Evolutionary conservation across 1,140 invertebrate species (phyloP).

Genomic region (Augochlora pura): DNA sequence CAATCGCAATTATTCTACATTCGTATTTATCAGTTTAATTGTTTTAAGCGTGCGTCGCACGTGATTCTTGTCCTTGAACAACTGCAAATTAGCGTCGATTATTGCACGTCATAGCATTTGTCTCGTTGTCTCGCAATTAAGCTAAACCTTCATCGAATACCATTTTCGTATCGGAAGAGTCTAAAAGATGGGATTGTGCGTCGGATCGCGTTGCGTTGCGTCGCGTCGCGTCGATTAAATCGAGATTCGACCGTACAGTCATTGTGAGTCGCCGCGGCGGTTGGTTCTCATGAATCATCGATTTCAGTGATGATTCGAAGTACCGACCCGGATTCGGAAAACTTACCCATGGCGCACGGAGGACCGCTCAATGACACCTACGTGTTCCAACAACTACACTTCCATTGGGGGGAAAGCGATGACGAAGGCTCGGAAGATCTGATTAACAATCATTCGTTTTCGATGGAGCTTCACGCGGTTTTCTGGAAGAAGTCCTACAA

Average conservation of each 20-base stretch:
- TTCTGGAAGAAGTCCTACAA: conserved; percentile 89
- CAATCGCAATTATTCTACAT: not conserved
- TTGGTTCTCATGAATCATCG: not conserved
- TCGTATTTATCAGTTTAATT: not conserved
- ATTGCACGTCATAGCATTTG: not conserved
- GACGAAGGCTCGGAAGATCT: conserved; percentile 92
- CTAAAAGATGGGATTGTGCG: not conserved
- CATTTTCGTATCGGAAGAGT: not conserved
- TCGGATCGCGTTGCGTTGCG: too few relatives aligned
- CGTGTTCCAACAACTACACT: conserved; percentile 91
- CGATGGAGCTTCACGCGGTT: conserved; percentile 93
- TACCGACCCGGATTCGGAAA: conserved; percentile 79
- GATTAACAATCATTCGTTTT: conserved; percentile 85
- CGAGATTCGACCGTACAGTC: not conserved
- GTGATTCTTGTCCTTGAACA: conserved; percentile 19
- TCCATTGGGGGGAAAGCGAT: conserved; percentile 90
- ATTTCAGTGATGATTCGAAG: conserved; percentile 82
- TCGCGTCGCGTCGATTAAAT: not conserved
- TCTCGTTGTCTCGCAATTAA: not conserved
- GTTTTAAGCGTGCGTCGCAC: not conserved
- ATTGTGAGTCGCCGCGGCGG: not conserved
- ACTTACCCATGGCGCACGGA: conserved; percentile 81
- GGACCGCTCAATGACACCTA: conserved; percentile 87
- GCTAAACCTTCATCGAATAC: not conserved
- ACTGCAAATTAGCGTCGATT: conserved; percentile 26